Base-by-base conservation (phyloP, 2,113 vertebrate genomes). In the Phylloscopus trochiloides region DNA sequence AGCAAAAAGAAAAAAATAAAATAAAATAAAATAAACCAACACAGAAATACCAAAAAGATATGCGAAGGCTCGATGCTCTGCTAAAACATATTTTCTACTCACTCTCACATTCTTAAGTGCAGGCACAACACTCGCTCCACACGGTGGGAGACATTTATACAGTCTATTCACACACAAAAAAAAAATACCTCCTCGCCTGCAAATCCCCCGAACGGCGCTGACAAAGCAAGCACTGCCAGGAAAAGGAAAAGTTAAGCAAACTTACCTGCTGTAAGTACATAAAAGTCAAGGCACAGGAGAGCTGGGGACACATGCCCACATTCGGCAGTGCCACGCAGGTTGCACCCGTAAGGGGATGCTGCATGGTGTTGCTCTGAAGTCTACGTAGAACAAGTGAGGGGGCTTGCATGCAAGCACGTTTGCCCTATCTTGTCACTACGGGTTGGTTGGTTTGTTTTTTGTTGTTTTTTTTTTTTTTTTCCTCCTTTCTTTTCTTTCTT, bases 231-330 rank as follows among this genome's bases (percentile, higher is more conserved):
- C 87, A 86, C 84, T 21, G 91, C 32, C 2, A 95, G 75, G 75
- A 91, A 92, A 92, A 93, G 84, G 6, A 95, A 95, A 95, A 97
- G 95, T 97, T 97, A 86, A 80, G 95, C 93, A 85, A 97, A 98
- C 99, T 99, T 98, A 99, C 99, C 99, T 99, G 99, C 99, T 99
- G 99, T 98, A 99, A 98, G 98, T 99, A 99, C 99, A 99, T 99
- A 97, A 99, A 99, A 97, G 99, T 99, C 98, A 99, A 99, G 98
- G 99, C 99, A 98, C 99, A 99, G 97, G 99, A 99, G 97, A 99
- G 98, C 98, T 99, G 99, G 96, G 99, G 99, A 98, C 99, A 99
- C 98, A 99, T 98, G 97, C 98, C 98, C 98, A 99, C 99, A 70
- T 98, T 99, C 96, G 99, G 99, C 98, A 99, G 98, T 92, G 99